A percentile compares a stretch with the other conserved stretches of the same genome.
Evolutionary conservation across 2,797 vertebrate genomes (phyloP).

Genomic region (Takifugu rubripes): DNA sequence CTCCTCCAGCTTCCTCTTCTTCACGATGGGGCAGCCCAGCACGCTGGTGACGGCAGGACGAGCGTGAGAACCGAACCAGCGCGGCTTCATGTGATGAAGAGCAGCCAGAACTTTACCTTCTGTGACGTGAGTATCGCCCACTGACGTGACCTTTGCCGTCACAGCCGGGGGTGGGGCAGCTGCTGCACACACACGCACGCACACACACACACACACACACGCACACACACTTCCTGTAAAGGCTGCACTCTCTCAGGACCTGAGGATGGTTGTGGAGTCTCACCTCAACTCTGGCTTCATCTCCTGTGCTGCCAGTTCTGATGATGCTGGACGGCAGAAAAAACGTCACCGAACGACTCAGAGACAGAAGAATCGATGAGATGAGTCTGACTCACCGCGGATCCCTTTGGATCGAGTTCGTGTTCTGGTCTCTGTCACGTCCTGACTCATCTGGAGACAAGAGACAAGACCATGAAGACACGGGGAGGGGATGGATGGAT

Average conservation of each 20-base stretch:
- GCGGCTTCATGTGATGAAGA: not conserved
- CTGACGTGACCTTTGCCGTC: conserved; percentile 92
- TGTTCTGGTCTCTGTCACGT: conserved; percentile 87
- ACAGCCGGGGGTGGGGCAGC: conserved; percentile 95
- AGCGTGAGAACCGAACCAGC: no score
- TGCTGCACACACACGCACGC: conserved; percentile 62
- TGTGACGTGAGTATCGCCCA: conserved; percentile 91
- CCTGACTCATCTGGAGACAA: conserved; percentile 89
- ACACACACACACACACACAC: conserved; percentile 11
- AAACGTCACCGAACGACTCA: not conserved
- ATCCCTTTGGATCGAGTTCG: conserved; percentile 90
- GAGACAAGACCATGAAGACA: not conserved
- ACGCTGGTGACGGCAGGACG: conserved; percentile 63
- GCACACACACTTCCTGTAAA: not conserved
- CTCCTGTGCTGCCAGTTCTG: conserved; percentile 84
- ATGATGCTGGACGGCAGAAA: conserved; percentile 64
- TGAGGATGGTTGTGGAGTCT: conserved; percentile 8
- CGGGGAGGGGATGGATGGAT: not conserved
- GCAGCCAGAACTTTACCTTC: conserved; percentile 77
- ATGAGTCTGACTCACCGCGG: conserved; percentile 77
- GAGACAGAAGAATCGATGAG: not conserved
- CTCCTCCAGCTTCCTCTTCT: conserved; percentile 93
- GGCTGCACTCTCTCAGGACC: not conserved
- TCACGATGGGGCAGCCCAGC: conserved; percentile 91
- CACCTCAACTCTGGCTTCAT: conserved; percentile 93